A percentile compares a stretch with the other conserved stretches of the same genome.
phyloP scores from a whole-genome alignment of 2,888 invertebrate genomes.

The Peribatodes rhomboidaria region DNA sequence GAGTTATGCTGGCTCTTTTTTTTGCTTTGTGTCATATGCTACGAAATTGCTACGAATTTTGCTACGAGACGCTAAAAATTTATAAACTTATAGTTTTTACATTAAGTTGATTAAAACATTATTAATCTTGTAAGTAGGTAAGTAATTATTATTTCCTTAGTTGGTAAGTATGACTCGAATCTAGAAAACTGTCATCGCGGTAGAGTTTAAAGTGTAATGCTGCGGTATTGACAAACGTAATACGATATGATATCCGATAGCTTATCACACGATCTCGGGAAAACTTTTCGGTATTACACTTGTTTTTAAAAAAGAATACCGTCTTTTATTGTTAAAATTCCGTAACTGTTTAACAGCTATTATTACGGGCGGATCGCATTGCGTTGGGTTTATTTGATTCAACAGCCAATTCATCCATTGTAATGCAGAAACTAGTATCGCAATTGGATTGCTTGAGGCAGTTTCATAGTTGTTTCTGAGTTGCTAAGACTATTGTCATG shows the following conservation, averaged over 20 bases:
- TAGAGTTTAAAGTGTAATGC: neutral
- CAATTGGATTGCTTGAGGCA: no score
- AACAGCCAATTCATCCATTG: no score
- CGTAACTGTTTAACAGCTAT: neutral
- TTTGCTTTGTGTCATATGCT: constrained; percentile 16
- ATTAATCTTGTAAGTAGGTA: neutral
- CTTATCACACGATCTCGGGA: neutral
- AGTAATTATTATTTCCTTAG: neutral
- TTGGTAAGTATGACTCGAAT: neutral
- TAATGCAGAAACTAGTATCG: no score
- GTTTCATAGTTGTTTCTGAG: no score
- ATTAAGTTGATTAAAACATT: neutral
- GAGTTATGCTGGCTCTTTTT: neutral
- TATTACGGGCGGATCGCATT: no score
- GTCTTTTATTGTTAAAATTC: neutral
- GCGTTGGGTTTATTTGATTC: no score
- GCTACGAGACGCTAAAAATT: constrained; percentile 3
- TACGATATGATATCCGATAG: neutral
- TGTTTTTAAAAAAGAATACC: no score
- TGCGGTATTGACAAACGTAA: neutral
- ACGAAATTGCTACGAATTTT: constrained; percentile 39
- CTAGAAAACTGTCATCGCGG: neutral
- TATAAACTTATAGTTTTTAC: neutral
- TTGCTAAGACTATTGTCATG: neutral
- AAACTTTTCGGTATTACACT: neutral